Base-by-base conservation (phyloP, 1,140 invertebrate genomes). In the Micrasema longulum region DNA sequence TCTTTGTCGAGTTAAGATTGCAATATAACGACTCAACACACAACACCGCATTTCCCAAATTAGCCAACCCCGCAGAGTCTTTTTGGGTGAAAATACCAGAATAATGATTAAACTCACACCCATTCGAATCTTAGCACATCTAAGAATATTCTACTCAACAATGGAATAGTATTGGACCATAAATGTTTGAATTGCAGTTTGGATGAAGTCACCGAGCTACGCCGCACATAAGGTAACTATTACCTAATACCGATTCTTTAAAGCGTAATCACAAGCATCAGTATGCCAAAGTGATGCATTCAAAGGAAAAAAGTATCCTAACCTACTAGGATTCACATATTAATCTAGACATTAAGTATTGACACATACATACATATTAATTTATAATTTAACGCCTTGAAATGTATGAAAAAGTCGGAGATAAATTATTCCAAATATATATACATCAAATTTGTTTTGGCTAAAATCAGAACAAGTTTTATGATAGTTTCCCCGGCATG, bases 281-380 rank as follows among this genome's bases (percentile, higher is more conserved):
- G 14, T 66, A 14, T 52, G 63, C 35, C 20, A 16, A 18, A 18
- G 36, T 43, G 55, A 60, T 60, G 55, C 35, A 22, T 60, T 23
- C 47, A 45, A 64, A 64, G 35, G 47, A 36, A 66, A 52, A 1
- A 50, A 31, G 26, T 50, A 38, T 48, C 14, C 0, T 66, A 66
- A 60, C 55, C 55, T 52, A 71, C 55, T 74, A 74, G 73, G 68
- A 74, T 71, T 74, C 73, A 71, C 73, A 71, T 71, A 62, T 74
- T 67, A 71, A 60, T 67, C 53, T 66, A 67, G 47, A 52, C 69
- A 71, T 65, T 35, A 36, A 31, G 43, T 26, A 62, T 69, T 47
- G 41, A 43, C 55, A 69, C 55, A 60, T 35, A 60, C 11, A 52
- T 47, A n/a, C n/a, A n/a, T n/a, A n/a, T n/a, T n/a, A n/a, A n/a